Percentiles rank a stretch among this genome's conserved stretches.
Evolutionary conservation across 2,797 vertebrate genomes (phyloP).

Genomic region (Muscicapa striata): DNA sequence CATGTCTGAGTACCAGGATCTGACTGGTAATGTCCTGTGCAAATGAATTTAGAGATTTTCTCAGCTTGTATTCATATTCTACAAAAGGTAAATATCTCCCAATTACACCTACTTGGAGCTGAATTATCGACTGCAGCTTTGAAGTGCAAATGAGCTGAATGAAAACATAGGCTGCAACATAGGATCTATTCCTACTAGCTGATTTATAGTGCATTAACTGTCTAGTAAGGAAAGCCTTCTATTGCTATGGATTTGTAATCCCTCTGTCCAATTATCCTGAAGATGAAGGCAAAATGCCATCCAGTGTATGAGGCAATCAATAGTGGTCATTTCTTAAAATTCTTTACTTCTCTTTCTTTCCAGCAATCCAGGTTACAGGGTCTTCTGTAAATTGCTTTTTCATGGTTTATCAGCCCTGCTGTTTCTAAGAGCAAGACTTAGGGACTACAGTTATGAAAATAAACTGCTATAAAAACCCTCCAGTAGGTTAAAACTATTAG

Average conservation of each 20-base stretch:
- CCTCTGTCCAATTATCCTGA: slow-evolving; percentile 62
- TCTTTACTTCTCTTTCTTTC: slow-evolving; percentile 64
- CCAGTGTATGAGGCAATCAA: slow-evolving; percentile 55
- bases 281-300: slow-evolving; percentile 71
- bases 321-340: slow-evolving; percentile 71
- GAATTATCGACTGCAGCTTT: slow-evolving; percentile 79
- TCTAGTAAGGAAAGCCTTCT: slow-evolving; percentile 63
- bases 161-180: slow-evolving; percentile 70
- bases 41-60: slow-evolving; percentile 78
- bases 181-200: slow-evolving; percentile 62
- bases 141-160: slow-evolving; percentile 80
- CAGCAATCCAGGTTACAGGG: slow-evolving; percentile 34
- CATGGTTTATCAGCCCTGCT: slow-evolving; percentile 57
- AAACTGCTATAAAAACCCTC: slow-evolving; percentile 62
- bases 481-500: slow-evolving; percentile 42
- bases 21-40: slow-evolving; percentile 55
- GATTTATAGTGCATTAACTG: slow-evolving; percentile 74
- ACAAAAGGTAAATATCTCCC: slow-evolving; percentile 74
- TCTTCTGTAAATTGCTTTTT: slow-evolving; percentile 63
- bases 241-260: slow-evolving; percentile 71
- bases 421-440: slow-evolving; percentile 65
- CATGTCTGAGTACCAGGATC: background rate
- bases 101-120: slow-evolving; percentile 73
- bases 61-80: slow-evolving; percentile 68
- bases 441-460: slow-evolving; percentile 51